Percentiles rank a stretch among this genome's conserved stretches.
Evolutionary conservation across 2,797 vertebrate species (phyloP).

Genomic region (Nyctibius grandis): DNA sequence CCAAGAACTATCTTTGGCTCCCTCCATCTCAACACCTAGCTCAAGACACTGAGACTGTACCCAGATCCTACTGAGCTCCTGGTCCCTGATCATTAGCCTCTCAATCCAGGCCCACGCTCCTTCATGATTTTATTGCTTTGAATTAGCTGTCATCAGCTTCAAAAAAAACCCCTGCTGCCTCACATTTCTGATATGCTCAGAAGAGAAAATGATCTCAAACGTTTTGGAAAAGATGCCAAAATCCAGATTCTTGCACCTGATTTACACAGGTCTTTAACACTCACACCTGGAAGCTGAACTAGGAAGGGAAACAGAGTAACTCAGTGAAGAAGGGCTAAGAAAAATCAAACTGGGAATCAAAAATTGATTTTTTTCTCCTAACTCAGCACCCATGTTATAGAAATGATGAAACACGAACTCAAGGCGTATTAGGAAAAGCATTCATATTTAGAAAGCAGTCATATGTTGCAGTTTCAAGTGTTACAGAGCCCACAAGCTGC

Average conservation of each 20-base stretch:
- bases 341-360: not conserved
- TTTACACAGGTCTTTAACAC: not conserved
- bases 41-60: not conserved
- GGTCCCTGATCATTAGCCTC: not conserved
- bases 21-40: not conserved
- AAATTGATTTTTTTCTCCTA: not conserved
- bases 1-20: not conserved
- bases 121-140: not conserved
- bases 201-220: not conserved
- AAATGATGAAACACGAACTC: not conserved
- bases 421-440: not conserved
- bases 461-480: not conserved
- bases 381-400: not conserved
- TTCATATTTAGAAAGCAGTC: not conserved
- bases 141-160: not conserved
- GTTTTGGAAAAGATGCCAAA: not conserved
- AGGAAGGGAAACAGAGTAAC: not conserved
- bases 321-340: not conserved
- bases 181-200: not conserved
- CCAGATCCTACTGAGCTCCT: not conserved
- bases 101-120: not conserved
- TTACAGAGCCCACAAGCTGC: not conserved
- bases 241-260: not conserved
- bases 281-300: not conserved
- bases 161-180: not conserved